Evolutionary conservation across 2,113 vertebrate species (phyloP), one percentile per base, ranked within the genome.

Genomic region (Bubo bubo): DNA sequence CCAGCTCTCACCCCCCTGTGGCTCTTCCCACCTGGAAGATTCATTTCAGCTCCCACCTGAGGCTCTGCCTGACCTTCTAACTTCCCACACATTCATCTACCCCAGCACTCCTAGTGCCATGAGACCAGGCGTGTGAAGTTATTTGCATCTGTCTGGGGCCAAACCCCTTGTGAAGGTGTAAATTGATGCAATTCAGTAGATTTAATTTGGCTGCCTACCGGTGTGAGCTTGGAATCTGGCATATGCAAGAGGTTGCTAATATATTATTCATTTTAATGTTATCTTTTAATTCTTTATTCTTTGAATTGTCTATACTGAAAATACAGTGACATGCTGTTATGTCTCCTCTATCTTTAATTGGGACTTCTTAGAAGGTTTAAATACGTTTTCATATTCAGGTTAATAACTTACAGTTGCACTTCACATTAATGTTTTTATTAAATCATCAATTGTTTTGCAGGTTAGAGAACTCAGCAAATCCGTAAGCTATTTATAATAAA

Each of bases 91-190:
- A 2, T 62, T 24, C 59, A 26, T 3, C 39, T 24, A 1, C 47
- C 60, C 37, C 59, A 16, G 76, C 14, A 0, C 72, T 24, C 45
- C 39, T 12, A 7, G 2, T 9, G 16, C 64, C 34, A 0, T 4
- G 10, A 28, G n/a, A 87, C 17, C 19, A 10, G 23, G 26, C 3
- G 0, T 26, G 28, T 6, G 15, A 26, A 23, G 14, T 22, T 28
- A 22, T 53, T 19, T 64, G 49, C 37, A 6, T 12, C 47, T 26
- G 8, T 9, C 37, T 43, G 43, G 66, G 43, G 22, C 39, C 62
- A 55, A 15, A 12, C 13, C 79, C 34, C 49, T 62, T 16, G 12
- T 22, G 14, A 41, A 52, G 67, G 52, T 63, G 53, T 28, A 50
- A 80, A 59, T 4, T 13, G 41, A 28, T 72, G 63, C 37, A 32